Percentiles rank a stretch among this genome's conserved stretches.
These are phyloP conservation scores for Micronisus gabar DNA, from an alignment of 2,113 vertebrate genomes.

Conservation along the genomic window DNA sequence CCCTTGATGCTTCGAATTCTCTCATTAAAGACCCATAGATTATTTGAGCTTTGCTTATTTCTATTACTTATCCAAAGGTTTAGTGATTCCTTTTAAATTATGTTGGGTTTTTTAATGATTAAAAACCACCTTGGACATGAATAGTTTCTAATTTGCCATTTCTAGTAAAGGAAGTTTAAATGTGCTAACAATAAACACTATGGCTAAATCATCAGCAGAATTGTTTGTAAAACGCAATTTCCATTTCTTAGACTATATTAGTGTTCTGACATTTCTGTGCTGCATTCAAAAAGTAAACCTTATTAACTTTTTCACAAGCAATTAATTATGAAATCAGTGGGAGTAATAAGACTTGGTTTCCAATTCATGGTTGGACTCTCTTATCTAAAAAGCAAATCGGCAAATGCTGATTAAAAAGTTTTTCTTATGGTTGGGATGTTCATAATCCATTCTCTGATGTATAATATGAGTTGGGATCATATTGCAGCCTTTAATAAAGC, in stretches of 20 bases:
- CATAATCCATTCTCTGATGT: not conserved
- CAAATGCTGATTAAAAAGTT: not conserved
- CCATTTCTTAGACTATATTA: not conserved
- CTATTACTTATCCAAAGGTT: not conserved
- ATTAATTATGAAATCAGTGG: constrained; percentile 25
- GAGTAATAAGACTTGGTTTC: constrained; percentile 7
- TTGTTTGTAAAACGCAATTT: not conserved
- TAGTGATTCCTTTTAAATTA: not conserved
- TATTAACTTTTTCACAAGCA: constrained; percentile 26
- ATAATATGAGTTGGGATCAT: not conserved
- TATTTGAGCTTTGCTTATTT: not conserved
- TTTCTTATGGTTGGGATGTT: not conserved
- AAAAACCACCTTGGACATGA: not conserved
- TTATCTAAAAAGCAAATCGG: constrained; percentile 15
- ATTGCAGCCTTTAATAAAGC: not conserved
- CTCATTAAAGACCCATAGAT: not conserved
- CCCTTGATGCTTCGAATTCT: not conserved
- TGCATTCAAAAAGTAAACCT: not conserved
- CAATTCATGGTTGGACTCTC: not conserved
- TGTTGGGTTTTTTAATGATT: not conserved
- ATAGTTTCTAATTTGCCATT: not conserved
- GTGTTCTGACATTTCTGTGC: not conserved
- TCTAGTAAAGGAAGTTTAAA: not conserved
- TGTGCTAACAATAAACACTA: not conserved
- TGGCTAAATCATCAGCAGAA: not conserved